Conservation (phyloP, 2,888 invertebrate species). For the Aelia acuminata region DNA sequence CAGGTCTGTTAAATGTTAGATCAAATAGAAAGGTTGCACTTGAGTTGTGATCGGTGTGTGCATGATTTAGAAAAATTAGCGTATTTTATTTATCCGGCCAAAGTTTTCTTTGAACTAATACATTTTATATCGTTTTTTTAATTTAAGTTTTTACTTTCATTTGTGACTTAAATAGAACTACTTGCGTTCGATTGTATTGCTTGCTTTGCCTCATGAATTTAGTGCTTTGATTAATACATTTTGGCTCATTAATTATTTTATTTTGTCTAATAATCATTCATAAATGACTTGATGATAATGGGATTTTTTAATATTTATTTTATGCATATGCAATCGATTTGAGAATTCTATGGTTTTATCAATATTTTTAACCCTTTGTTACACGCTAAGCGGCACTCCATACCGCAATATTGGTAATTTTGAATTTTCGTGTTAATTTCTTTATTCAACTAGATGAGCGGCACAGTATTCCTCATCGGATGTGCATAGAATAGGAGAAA, state of each 20-base stretch:
- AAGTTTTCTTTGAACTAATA: constrained; percentile 35
- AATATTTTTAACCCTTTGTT: too few species aligned
- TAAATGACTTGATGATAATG: neutral
- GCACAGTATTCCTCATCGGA: too few species aligned
- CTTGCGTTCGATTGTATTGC: neutral
- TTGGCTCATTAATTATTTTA: neutral
- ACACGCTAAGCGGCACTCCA: too few species aligned
- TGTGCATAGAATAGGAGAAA: too few species aligned
- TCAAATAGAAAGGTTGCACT: neutral
- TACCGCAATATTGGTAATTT: too few species aligned
- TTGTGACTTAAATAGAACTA: neutral
- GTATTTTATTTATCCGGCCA: neutral
- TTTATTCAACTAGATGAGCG: too few species aligned
- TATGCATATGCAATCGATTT: neutral
- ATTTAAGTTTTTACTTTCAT: neutral
- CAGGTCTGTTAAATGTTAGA: constrained; percentile 47
- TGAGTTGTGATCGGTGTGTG: neutral
- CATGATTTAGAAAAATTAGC: neutral
- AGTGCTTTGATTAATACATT: neutral
- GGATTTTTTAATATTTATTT: neutral
- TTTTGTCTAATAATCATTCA: neutral
- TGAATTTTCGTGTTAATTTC: too few species aligned
- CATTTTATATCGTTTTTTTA: neutral
- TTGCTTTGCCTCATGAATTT: neutral
- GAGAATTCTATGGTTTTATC: neutral